A percentile compares a stretch with the other conserved stretches of the same genome.
These are phyloP conservation scores for Parauchenoglanis ngamensis DNA, from an alignment of 2,797 vertebrate genomes.

Conservation along the genomic window DNA sequence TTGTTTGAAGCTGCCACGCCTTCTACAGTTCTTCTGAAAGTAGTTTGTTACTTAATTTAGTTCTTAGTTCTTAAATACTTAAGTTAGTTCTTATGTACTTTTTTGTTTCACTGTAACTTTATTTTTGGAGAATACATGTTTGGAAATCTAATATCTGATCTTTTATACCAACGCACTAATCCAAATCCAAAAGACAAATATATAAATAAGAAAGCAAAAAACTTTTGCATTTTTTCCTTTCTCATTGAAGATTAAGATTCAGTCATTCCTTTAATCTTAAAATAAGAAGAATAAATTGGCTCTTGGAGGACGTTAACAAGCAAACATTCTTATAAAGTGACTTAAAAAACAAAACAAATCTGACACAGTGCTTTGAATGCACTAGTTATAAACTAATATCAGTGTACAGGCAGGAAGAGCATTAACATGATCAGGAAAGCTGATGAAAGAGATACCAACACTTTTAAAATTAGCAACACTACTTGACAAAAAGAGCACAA, in stretches of 20 bases:
- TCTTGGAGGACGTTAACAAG: neutral
- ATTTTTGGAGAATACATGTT: neutral
- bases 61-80: no score
- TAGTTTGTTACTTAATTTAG: neutral
- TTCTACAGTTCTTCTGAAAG: neutral
- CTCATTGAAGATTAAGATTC: neutral
- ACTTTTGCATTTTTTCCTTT: neutral
- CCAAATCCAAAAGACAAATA: neutral
- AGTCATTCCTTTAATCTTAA: neutral
- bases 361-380: neutral
- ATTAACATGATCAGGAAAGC: neutral
- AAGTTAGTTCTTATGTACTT: neutral
- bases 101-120: neutral
- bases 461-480: neutral
- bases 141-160: neutral
- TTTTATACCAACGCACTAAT: neutral
- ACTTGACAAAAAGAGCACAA: neutral
- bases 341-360: neutral
- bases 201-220: neutral
- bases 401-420: neutral
- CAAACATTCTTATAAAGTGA: neutral
- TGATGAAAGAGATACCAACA: neutral
- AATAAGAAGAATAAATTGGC: neutral
- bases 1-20: neutral
- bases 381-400: neutral